Evolutionary conservation across 2,113 vertebrate genomes (phyloP).

Genomic region (Oxygymnocypris stewartii): DNA sequence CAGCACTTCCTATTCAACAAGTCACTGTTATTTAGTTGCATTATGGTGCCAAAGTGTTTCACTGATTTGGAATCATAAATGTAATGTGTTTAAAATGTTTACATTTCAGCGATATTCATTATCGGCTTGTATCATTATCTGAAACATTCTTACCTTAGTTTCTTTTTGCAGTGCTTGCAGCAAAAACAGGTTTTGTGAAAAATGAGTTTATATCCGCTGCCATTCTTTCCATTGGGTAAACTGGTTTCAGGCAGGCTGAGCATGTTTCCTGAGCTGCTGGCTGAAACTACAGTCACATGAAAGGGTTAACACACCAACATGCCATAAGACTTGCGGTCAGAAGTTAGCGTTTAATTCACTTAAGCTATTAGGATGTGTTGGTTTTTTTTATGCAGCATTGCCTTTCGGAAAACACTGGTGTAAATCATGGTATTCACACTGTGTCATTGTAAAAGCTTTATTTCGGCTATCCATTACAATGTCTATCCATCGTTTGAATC

Average conservation of each 20-base stretch:
- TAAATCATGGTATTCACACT: neutral
- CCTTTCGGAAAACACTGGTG: neutral
- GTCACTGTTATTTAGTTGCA: neutral
- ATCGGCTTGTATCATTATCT: neutral
- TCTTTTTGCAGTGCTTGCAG: constrained; percentile 81
- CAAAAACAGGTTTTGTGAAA: constrained; percentile 82
- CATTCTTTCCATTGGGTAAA: constrained; percentile 78
- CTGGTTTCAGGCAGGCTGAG: constrained; percentile 75
- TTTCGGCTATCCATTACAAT: neutral
- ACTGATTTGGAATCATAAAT: neutral
- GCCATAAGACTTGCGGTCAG: neutral
- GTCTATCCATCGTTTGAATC: neutral
- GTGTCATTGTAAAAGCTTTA: neutral
- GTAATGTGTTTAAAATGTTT: neutral
- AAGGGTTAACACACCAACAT: neutral
- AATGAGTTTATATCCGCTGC: constrained; percentile 70
- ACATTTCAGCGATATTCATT: neutral
- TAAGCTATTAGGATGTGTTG: neutral
- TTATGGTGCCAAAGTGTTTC: neutral
- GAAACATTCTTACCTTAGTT: constrained; percentile 75
- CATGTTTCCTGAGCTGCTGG: constrained; percentile 71
- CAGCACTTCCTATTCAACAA: neutral
- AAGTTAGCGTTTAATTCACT: neutral
- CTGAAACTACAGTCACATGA: constrained; percentile 71
- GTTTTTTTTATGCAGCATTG: neutral